Percentiles rank a stretch among this genome's conserved stretches.
Conservation (phyloP, 2,797 vertebrate genomes). For the Coreius guichenoti region DNA sequence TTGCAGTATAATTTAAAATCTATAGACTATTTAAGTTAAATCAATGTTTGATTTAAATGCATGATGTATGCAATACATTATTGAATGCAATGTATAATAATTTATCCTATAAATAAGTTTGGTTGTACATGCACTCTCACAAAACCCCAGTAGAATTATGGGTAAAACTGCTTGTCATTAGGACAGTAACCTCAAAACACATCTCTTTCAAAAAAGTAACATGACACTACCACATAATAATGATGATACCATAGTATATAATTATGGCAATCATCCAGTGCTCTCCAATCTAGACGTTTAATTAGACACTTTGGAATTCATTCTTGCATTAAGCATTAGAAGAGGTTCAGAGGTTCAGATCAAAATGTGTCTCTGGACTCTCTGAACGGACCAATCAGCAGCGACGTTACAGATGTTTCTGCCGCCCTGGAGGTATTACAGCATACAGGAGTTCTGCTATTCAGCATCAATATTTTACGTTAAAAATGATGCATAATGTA, state of each 20-base stretch:
- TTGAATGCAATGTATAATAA: background rate
- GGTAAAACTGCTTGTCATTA: background rate
- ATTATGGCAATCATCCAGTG: no score
- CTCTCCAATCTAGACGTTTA: background rate
- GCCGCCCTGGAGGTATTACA: background rate
- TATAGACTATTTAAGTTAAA: background rate
- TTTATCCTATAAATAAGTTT: background rate
- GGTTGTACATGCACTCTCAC: background rate
- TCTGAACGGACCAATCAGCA: background rate
- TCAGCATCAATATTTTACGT: background rate
- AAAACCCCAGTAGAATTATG: background rate
- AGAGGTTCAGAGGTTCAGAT: constrained; percentile 1
- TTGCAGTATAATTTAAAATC: background rate
- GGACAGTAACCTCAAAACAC: background rate
- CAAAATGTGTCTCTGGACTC: background rate
- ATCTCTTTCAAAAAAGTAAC: background rate
- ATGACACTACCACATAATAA: no score
- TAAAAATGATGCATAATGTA: background rate
- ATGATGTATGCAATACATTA: background rate
- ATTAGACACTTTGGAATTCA: no score
- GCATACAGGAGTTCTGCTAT: background rate
- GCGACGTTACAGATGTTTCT: background rate
- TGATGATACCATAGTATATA: no score
- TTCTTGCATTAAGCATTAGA: background rate
- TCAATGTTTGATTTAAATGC: background rate